phyloP scores from a whole-genome alignment of 2,113 vertebrate species.

The Syngnathus typhle region DNA sequence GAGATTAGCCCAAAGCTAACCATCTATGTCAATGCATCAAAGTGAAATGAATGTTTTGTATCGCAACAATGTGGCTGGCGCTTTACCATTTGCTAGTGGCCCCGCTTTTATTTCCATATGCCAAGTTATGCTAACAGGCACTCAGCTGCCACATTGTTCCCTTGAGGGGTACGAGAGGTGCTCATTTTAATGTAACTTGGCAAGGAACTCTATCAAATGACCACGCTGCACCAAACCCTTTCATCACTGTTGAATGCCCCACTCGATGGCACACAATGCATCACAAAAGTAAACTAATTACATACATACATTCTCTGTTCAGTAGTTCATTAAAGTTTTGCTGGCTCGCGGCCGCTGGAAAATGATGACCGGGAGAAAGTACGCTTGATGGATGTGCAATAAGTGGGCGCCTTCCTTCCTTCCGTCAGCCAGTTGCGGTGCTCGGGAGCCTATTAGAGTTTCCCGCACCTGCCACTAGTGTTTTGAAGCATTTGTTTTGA shows the following conservation, averaged over 20 bases:
- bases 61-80: too few species aligned
- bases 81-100: not conserved
- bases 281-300: slow-evolving; percentile 20
- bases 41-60: not conserved
- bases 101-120: not conserved
- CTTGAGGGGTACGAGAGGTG: not conserved
- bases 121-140: not conserved
- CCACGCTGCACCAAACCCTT: not conserved
- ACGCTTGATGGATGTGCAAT: slow-evolving; percentile 32
- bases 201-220: not conserved
- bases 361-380: slow-evolving; percentile 36
- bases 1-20: not conserved
- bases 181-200: not conserved
- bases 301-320: slow-evolving; percentile 27
- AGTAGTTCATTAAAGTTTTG: slow-evolving; percentile 33
- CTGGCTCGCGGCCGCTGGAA: slow-evolving; percentile 25
- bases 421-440: slow-evolving; percentile 25
- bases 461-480: slow-evolving; percentile 37
- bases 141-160: not conserved
- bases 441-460: slow-evolving; percentile 50
- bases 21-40: not conserved
- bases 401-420: slow-evolving; percentile 16
- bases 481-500: slow-evolving; percentile 59
- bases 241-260: not conserved
- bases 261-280: slow-evolving; percentile 3